Base-by-base conservation (phyloP, 64 coral and sea anemone species). In the Anthopleura sola region DNA sequence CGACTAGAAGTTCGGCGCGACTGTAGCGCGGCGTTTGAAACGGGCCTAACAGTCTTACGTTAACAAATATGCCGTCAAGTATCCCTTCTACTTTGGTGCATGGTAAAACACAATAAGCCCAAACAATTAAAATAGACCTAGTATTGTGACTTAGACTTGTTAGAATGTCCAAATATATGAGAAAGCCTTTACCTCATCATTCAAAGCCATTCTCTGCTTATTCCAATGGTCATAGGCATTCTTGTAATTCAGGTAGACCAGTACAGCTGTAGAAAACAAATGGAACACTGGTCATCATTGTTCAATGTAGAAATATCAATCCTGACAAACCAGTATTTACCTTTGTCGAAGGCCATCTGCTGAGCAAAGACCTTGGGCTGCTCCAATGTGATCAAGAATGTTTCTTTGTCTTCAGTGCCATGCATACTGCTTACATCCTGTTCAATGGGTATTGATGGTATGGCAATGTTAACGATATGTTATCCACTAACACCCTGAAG, bases 211-310 rank as follows among this genome's bases (percentile, higher is more conserved):
- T 44, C 93, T 86, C 79, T 99, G 97, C 75, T 99, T 75, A 75
- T 99, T 99, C 97, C 97, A 99, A 11, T 99, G 93, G 36, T 94
- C 93, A 31, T 99, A 99, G 18, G 97, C 97, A 62, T 99, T 99
- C 93, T 99, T 99, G 90, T 99, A 99, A 79, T 99, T 99, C 46
- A 99, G 68, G 84, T 99, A 99, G 62, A 99, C 90, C 24, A 99
- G 75, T 32, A 99, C 97, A 60, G 92, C 97, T 98, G 28, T 23
- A n/a, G 23, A 49, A 31, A 88, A 88, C 20, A 49, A 37, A 36
- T 15, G n/a, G 29, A 71, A 4, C 28, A 71, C 0, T 10, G 29
- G 66, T 71, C 29, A 32, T 5, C 23, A 71, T 6, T 29, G 11
- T 36, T 34, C 28, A 34, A 34, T 32, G 11, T 16, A 12, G 28